phyloP scores from a whole-genome alignment of 2,797 vertebrate species.

The Varecia variegata region DNA sequence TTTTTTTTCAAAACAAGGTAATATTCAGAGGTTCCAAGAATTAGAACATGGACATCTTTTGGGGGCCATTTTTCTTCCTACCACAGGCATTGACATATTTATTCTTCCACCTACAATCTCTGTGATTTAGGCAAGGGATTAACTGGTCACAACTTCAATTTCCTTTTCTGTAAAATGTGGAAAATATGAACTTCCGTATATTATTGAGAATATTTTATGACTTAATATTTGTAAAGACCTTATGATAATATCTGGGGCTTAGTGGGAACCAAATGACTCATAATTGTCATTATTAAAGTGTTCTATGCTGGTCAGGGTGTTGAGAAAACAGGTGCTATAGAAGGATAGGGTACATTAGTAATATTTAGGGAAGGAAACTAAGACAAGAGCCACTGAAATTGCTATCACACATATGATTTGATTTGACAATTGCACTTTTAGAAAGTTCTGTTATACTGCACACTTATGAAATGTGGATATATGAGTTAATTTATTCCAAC shows the following conservation, averaged over 20 bases:
- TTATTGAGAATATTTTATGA: constrained; percentile 90
- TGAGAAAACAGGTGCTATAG: not conserved
- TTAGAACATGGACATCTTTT: not conserved
- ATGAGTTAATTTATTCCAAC: not conserved
- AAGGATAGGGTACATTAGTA: not conserved
- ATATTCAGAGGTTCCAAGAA: not conserved
- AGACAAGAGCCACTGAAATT: not conserved
- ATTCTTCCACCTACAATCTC: not conserved
- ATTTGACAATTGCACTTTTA: not conserved
- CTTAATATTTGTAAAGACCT: constrained; percentile 89
- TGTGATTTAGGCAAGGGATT: not conserved
- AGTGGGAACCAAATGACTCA: not conserved
- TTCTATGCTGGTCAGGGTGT: not conserved
- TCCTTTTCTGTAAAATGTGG: not conserved
- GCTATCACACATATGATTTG: not conserved
- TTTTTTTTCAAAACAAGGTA: not conserved
- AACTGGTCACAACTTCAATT: not conserved
- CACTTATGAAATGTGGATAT: not conserved
- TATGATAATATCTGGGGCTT: not conserved
- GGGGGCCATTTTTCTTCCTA: not conserved
- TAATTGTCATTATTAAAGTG: not conserved
- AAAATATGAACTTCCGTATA: not conserved
- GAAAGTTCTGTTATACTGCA: not conserved
- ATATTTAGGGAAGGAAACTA: not conserved
- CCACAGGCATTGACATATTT: not conserved